These are phyloP conservation scores for Hyposoter didymator DNA, from an alignment of 2,888 invertebrate species.

Conservation along the genomic window DNA sequence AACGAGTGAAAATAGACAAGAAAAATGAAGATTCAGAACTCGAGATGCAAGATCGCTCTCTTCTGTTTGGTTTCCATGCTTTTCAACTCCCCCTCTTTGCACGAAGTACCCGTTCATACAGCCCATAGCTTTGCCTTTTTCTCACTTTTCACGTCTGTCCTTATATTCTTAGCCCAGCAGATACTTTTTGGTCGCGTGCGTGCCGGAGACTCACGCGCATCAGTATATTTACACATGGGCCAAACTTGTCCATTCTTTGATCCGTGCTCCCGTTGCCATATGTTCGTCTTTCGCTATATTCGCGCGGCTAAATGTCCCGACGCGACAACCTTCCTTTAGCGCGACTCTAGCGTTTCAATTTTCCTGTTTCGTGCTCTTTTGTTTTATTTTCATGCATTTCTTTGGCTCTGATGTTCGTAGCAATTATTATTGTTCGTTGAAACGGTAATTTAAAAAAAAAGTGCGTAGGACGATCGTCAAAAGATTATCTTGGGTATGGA, in stretches of 20 bases:
- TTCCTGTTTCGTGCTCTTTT: neutral
- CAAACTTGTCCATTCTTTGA: constrained; percentile 57
- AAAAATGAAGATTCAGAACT: constrained; percentile 27
- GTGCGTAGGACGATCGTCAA: constrained; percentile 22
- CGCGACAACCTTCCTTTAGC: constrained; percentile 36
- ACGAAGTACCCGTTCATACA: neutral
- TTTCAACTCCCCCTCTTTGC: constrained; percentile 16
- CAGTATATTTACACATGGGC: constrained; percentile 37
- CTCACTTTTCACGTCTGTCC: constrained; percentile 42
- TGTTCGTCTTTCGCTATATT: constrained; percentile 52
- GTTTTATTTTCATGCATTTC: neutral
- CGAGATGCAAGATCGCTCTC: constrained; percentile 21
- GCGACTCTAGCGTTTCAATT: constrained; percentile 30
- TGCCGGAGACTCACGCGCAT: neutral
- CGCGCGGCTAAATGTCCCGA: constrained; percentile 43
- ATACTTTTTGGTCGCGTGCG: constrained; percentile 40
- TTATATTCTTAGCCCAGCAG: constrained; percentile 33
- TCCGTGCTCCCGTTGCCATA: constrained; percentile 36
- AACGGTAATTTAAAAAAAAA: constrained; percentile 10
- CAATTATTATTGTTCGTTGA: neutral
- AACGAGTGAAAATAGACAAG: constrained; percentile 58
- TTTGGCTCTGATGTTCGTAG: constrained; percentile 5
- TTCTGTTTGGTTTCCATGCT: constrained; percentile 27
- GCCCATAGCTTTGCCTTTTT: constrained; percentile 34
- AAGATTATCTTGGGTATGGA: neutral